Base-by-base conservation (phyloP, 2,888 invertebrate genomes). In the Pachymerium ferrugineum region DNA sequence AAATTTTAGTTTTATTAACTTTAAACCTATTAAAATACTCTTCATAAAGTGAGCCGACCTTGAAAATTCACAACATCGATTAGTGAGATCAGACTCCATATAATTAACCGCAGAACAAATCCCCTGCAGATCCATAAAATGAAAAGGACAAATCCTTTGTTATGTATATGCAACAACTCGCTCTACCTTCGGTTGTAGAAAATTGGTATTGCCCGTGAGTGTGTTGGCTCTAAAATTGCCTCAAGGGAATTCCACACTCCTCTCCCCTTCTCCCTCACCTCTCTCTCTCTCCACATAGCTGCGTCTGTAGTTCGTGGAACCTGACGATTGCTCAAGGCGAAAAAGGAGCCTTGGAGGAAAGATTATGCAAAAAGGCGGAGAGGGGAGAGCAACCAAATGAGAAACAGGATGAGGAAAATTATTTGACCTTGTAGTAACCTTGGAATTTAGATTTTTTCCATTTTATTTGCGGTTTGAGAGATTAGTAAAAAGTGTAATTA, bases 161-260 rank as follows among this genome's bases (percentile, higher is more conserved):
- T 12, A n/a, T 6, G 3, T 38, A 3, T 12, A 14, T 3, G 62
- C 28, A 10, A 1, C 62, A 14, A n/a, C 14, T 5, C 1, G 19
- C 47, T 19, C 62, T 8, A 22, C 62, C 62, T 14, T 62, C 28
- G 62, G 62, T 25, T 28, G 25, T 28, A 28, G 62, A 62, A n/a
- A 62, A 28, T 38, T 62, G 62, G 62, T 28, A 28, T 62, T 62
- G 12, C 28, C 62, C 62, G 12, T 62, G 62, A 62, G 62, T 62
- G 62, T 62, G 62, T 62, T 62, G 62, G 62, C 62, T 62, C 62
- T 28, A 62, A 62, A 62, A 62, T 62, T 62, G 62, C 62, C 62
- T 25, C 62, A 22, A 62, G 62, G 62, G 62, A 62, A 62, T 62
- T 62, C 62, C 62, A 62, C 28, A 28, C 62, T 28, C 62, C 25